These are phyloP conservation scores for Trichosurus vulpecula DNA, from an alignment of 2,797 vertebrate genomes.

Conservation along the genomic window DNA sequence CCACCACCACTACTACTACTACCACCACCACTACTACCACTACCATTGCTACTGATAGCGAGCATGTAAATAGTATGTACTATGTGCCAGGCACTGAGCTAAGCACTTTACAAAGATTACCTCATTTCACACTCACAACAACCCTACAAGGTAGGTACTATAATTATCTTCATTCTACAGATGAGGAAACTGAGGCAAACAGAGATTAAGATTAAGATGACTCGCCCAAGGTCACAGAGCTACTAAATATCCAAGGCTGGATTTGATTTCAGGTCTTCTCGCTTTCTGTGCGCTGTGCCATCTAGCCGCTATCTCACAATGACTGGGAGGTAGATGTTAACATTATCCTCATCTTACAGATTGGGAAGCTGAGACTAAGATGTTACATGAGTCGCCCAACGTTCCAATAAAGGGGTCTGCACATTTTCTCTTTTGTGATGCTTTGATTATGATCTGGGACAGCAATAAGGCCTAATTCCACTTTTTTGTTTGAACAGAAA, in stretches of 20 bases:
- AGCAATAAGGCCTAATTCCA: background rate
- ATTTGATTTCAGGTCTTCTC: background rate
- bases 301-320: background rate
- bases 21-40: too few species aligned
- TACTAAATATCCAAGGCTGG: background rate
- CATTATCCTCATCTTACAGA: background rate
- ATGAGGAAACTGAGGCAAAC: background rate
- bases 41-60: background rate
- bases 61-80: background rate
- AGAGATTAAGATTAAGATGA: background rate
- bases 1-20: too few species aligned
- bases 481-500: background rate
- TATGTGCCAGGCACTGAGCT: background rate
- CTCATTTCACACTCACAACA: background rate
- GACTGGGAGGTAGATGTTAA: background rate
- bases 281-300: background rate
- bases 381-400: background rate
- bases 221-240: background rate
- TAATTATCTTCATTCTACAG: background rate
- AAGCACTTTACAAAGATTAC: background rate
- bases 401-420: background rate
- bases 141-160: background rate
- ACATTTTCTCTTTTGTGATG: background rate
- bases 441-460: background rate
- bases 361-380: background rate